Base-by-base conservation (phyloP, 2,888 invertebrate genomes). In the Rhingia rostrata region DNA sequence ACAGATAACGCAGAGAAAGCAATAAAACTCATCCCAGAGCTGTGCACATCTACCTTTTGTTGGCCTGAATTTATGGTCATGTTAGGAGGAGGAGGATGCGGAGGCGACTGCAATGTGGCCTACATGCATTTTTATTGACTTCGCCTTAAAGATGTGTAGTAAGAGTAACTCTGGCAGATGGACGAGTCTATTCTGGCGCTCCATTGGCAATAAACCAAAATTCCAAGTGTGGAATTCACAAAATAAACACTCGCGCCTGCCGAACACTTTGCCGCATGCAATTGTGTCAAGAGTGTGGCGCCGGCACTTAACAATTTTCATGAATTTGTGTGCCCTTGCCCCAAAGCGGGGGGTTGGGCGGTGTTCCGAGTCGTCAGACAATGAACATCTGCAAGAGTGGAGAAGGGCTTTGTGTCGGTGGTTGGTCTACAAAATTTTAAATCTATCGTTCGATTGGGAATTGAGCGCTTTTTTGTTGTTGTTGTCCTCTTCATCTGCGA, bases 231-330 rank as follows among this genome's bases (percentile, higher is more conserved):
- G 12, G 58, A 56, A 74, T 69, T 74, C 61, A 67, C 35, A 51
- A 73, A 73, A 73, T 82, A 79, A 79, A 83, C 51, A 30, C 51
- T 14, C 32, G 64, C 70, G 35, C 49, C 35, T 69, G 9, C 35
- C 12, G 49, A 69, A 63, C 53, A 63, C 69, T 74, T 73, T 56
- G 73, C 22, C 22, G 56, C 73, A 67, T 60, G 72, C 73, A 83
- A 83, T 79, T 84, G 69, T 84, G 80, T 80, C 80, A 80, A 61
- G 79, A 79, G 84, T 70, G 73, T 84, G 84, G 80, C 84, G 80
- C 84, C 80, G 74, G 70, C 69, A 80, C 74, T 84, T 84, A 66
- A 64, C 22, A 64, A 74, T 80, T 84, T 78, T 83, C 73, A 60
- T 63, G 67, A 69, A 69, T 83, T 22, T 47, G 47, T 22, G 37